Conservation (phyloP, 1,140 invertebrate species). For the Centruroides vittatus region DNA sequence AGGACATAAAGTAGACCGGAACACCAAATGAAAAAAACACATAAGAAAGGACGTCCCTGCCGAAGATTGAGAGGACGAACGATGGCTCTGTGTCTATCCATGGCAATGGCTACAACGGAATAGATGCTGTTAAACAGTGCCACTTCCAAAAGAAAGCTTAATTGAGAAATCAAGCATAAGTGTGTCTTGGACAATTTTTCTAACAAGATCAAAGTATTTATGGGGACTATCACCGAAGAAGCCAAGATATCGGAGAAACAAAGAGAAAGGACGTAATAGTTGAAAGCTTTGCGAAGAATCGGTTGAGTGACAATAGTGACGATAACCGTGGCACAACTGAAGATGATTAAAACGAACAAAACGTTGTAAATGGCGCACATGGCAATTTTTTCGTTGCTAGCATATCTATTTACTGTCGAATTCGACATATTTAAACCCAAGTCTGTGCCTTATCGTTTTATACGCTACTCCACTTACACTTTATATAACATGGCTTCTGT, state of each 20-base stretch:
- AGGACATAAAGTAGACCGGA: background rate
- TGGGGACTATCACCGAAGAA: background rate
- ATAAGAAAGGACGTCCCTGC: background rate
- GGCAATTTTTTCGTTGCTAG: too few species aligned
- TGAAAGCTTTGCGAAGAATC: background rate
- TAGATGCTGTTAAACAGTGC: background rate
- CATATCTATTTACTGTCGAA: too few species aligned
- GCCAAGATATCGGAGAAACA: background rate
- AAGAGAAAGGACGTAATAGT: background rate
- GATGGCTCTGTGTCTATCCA: background rate
- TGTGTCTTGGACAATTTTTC: background rate
- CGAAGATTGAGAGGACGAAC: background rate
- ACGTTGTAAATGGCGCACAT: too few species aligned
- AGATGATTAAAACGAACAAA: too few species aligned
- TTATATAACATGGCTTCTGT: too few species aligned
- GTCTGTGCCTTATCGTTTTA: background rate
- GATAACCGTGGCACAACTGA: background rate
- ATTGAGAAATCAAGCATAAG: background rate
- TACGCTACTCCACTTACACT: too few species aligned
- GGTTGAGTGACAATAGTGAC: background rate
- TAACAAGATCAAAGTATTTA: background rate
- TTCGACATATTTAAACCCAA: too few species aligned
- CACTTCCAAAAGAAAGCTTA: background rate
- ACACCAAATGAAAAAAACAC: background rate
- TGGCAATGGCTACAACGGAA: background rate